A percentile compares a stretch with the other conserved stretches of the same genome.
phyloP scores from a whole-genome alignment of 2,113 vertebrate species.

The Cavia porcellus region DNA sequence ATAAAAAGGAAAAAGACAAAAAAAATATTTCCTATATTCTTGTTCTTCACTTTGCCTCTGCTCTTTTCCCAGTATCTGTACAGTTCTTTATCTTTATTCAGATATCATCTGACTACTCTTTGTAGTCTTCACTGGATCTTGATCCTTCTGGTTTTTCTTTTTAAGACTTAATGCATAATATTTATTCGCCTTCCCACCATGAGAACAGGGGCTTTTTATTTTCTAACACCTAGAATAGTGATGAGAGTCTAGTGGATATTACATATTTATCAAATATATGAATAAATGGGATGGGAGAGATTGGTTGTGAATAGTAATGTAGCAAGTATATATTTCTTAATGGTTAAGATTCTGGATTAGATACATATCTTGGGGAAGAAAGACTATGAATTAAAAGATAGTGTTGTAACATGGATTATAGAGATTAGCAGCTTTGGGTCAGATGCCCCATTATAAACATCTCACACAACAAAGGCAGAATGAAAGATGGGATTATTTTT shows the following conservation, averaged over 20 bases:
- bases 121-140: neutral
- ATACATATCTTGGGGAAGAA: neutral
- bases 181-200: neutral
- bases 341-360: neutral
- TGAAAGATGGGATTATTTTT: neutral
- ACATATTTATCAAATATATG: neutral
- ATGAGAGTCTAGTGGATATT: neutral
- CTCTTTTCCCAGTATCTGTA: neutral
- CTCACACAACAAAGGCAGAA: neutral
- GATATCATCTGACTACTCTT: neutral
- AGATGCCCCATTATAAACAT: neutral
- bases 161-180: neutral
- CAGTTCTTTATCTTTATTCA: neutral
- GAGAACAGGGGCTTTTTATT: neutral
- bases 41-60: neutral
- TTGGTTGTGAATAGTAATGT: neutral
- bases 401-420: neutral
- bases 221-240: neutral
- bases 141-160: neutral
- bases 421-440: neutral
- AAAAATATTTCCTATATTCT: neutral
- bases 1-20: too few species aligned
- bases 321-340: conserved; percentile 14
- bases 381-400: neutral
- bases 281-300: neutral